Evolutionary conservation across 2,888 invertebrate species (phyloP).

Genomic region (Ophion slaviceki): DNA sequence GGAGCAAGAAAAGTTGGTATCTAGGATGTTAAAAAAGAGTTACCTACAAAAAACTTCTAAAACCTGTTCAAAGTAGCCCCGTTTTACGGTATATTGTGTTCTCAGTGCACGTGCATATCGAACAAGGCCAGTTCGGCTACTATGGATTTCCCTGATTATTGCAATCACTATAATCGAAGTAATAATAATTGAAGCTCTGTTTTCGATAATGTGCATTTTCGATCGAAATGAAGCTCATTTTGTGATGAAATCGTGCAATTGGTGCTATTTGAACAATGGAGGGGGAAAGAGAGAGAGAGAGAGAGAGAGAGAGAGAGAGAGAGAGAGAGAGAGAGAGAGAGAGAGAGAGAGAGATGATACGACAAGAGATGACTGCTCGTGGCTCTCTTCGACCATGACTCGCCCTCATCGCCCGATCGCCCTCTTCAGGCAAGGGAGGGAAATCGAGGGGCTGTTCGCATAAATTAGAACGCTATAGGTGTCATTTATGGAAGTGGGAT

Average conservation of each 20-base stretch:
- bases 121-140: background rate
- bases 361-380: slow-evolving; percentile 24
- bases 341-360: slow-evolving; percentile 40
- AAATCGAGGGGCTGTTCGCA: slow-evolving; percentile 68
- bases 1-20: too few species aligned
- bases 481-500: slow-evolving; percentile 81
- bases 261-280: slow-evolving; percentile 7
- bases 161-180: slow-evolving; percentile 19
- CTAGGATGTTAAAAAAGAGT: too few species aligned
- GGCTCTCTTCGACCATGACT: slow-evolving; percentile 30
- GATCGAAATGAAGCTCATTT: slow-evolving; percentile 60
- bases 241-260: slow-evolving; percentile 11
- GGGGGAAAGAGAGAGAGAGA: background rate
- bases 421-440: slow-evolving; percentile 4
- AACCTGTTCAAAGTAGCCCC: too few species aligned
- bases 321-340: background rate
- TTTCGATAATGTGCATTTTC: slow-evolving; percentile 44
- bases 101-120: background rate
- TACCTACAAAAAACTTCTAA: too few species aligned
- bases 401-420: slow-evolving; percentile 20
- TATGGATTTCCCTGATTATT: slow-evolving; percentile 25
- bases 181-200: slow-evolving; percentile 31
- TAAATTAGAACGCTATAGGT: slow-evolving; percentile 83
- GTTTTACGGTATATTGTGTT: too few species aligned
- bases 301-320: slow-evolving; percentile 1